Conservation (phyloP, 2,888 invertebrate genomes). For the Alviniconcha strummeri region DNA sequence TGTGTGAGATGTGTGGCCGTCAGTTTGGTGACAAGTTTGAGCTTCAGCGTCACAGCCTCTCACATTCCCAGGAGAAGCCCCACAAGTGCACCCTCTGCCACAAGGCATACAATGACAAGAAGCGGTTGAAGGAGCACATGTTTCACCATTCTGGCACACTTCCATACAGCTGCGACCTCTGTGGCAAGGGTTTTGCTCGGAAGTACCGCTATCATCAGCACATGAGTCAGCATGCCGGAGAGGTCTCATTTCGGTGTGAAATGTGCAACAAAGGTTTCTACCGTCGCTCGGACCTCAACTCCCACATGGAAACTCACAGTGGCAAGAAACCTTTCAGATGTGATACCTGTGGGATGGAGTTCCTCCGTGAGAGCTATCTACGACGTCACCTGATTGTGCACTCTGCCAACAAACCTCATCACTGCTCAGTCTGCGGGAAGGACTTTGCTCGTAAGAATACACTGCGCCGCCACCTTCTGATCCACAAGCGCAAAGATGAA, state of each 20-base stretch:
- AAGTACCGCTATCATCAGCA: constrained; percentile 30
- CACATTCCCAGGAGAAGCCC: constrained; percentile 26
- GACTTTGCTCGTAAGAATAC: constrained; percentile 25
- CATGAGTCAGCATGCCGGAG: constrained; percentile 26
- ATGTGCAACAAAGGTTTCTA: constrained; percentile 21
- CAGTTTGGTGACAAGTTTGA: constrained; percentile 31
- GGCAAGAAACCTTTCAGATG: constrained; percentile 25
- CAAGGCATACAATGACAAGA: constrained; percentile 29
- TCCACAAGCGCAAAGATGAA: constrained; percentile 5
- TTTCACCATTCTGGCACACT: constrained; percentile 20
- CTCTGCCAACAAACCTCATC: constrained; percentile 19
- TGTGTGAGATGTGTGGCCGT: constrained; percentile 32
- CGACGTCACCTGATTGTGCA: constrained; percentile 25
- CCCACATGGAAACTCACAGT: constrained; percentile 30
- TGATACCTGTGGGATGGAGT: constrained; percentile 26
- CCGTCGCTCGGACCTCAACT: constrained; percentile 29
- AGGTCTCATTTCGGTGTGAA: constrained; percentile 16
- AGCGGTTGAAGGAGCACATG: constrained; percentile 31
- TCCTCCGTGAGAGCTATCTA: constrained; percentile 30
- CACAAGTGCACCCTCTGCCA: constrained; percentile 25
- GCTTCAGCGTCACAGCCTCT: constrained; percentile 23
- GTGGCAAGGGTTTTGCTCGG: constrained; percentile 29
- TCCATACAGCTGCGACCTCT: constrained; percentile 26
- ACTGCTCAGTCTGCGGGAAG: constrained; percentile 29
- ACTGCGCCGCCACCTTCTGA: constrained; percentile 17